Evolutionary conservation across 2,797 vertebrate genomes (phyloP), one percentile per base, ranked within the genome.

Genomic region (Acanthiza pusilla): DNA sequence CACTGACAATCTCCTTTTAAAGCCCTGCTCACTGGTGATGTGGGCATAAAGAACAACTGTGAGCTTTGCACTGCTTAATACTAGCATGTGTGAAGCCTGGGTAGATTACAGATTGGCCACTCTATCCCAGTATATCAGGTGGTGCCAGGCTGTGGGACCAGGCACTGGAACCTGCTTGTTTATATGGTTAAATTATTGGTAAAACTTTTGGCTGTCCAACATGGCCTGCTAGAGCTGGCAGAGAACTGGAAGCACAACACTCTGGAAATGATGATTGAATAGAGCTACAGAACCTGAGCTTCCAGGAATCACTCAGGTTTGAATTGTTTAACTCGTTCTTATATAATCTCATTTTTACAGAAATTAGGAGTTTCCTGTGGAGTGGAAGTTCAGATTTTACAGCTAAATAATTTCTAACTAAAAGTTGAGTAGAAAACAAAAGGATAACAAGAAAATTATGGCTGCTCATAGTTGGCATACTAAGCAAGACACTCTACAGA

Each of bases 1-100:
- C 29, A 42, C 48, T 88, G 47, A 81, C 66, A 70, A 86, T 90
- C 68, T 94, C 96, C 90, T 96, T 96, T 95, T 96, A 96, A 96
- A 96, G 91, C 58, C 43, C 63, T 96, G 29, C 55, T 96, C 3
- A 7, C 22, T 80, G 62, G 25, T 81, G 50, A 7, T 54, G 20
- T 27, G 47, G 47, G 50, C 62, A n/a, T 71, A 77, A 54, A 71
- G 54, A 87, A 20, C 48, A 93, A 75, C 60, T 63, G 8, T 42
- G 74, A 71, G 47, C 12, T 91, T 91, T 93, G 30, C 10, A 9
- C 6, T 62, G n/a, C 42, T 73, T 73, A 48, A 51, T 22, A 11
- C 51, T 61, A 51, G 30, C n/a, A 36, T 38, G 36, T 48, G 26
- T 72, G 62, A 88, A 50, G 10, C 50, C 47, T 72, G 70, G 12